A percentile compares a stretch with the other conserved stretches of the same genome.
These are phyloP conservation scores for Cristatella mucedo DNA, from an alignment of 2,888 invertebrate genomes.

Conservation along the genomic window DNA sequence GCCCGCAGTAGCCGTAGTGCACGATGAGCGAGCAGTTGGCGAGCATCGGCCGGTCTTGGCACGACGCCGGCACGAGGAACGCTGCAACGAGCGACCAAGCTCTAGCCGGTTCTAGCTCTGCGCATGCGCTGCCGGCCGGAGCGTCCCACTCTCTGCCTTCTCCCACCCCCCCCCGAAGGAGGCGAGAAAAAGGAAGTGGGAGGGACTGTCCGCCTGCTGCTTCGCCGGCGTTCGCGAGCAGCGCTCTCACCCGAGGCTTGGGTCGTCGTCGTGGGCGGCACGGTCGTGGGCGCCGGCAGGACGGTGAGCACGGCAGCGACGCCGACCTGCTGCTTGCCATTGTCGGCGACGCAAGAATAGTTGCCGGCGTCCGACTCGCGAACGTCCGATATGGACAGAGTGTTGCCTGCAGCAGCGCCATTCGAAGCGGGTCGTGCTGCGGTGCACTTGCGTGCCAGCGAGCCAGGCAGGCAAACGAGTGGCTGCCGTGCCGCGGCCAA, in stretches of 20 bases:
- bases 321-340: too few species aligned
- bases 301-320: constrained; percentile 51
- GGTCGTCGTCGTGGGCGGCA: constrained; percentile 71
- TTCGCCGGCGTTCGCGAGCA: constrained; percentile 65
- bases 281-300: constrained; percentile 65
- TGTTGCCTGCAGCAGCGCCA: constrained; percentile 1
- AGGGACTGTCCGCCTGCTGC: constrained; percentile 72
- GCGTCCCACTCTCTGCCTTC: too few species aligned
- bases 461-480: too few species aligned
- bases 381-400: neutral
- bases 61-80: constrained; percentile 57
- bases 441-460: too few species aligned
- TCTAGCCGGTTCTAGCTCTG: too few species aligned
- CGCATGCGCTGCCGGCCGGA: too few species aligned
- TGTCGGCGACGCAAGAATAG: constrained; percentile 4
- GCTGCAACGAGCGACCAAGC: constrained; percentile 49
- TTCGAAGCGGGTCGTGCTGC: too few species aligned
- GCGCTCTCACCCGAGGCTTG: constrained; percentile 63
- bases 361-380: neutral
- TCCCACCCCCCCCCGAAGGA: too few species aligned
- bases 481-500: too few species aligned
- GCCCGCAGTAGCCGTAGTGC: constrained; percentile 60
- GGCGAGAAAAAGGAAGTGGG: too few species aligned
- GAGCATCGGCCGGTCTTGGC: constrained; percentile 70
- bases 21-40: constrained; percentile 80